Evolutionary conservation across 1,140 invertebrate species (phyloP), one percentile per base, ranked within the genome.

Genomic region (Calosoma granatense): DNA sequence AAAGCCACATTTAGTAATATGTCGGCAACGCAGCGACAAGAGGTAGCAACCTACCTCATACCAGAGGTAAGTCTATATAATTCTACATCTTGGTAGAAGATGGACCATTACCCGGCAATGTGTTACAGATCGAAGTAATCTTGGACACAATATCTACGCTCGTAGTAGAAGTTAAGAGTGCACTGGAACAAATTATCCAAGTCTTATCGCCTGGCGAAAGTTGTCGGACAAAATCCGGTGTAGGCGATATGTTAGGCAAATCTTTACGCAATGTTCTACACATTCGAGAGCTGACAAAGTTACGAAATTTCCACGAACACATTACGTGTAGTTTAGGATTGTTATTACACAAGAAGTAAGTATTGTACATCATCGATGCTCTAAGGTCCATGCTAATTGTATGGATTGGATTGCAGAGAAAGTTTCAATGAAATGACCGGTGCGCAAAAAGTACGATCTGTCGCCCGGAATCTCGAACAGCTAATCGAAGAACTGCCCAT

Each of bases 401-500:
- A n/a, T n/a, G n/a, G n/a, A n/a, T n/a, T n/a, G n/a, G n/a, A n/a
- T n/a, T 63, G 51, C 57, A 83, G 81, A 60, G 78, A 77, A 55
- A 76, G 74, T 56, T 84, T 81, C 66, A 77, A 75, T 60, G 76
- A 78, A 58, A 81, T 83, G 76, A 76, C 76, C 53, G 70, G 71
- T 26, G 67, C 71, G 1, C 78, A 82, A 62, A 82, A 83, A 68
- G 74, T 80, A 12, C 70, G 79, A 17, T 78, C 77, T 15, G 77
- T 84, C 26, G 73, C 79, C 22, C 72, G 79, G 60, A 82, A 82
- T 65, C 67, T 85, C 20, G 79, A 82, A 59, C 78, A 81, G 58
- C 63, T 84, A 3, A 74, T 81, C 54, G 76, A 82, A 63, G 81
- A 84, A 67, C 73, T 84, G 61, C 81, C 82, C 39, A 71, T 82